Conservation (phyloP, 1,140 invertebrate species). For the Trinorchestia longiramus region DNA sequence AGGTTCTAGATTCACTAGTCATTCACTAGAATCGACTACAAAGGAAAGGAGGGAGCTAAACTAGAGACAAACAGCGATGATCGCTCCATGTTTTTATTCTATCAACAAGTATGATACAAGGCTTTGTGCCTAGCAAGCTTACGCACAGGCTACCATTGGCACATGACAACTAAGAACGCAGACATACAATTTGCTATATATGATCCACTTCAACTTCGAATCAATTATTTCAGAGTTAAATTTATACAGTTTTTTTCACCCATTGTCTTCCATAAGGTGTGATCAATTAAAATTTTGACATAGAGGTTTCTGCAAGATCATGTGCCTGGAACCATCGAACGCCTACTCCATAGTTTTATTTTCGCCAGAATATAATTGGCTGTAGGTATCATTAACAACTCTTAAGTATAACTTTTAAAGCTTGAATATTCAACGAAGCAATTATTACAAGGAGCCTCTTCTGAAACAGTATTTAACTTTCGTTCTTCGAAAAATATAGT, state of each 20-base stretch:
- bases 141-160: constrained; percentile 63
- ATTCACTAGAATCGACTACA: constrained; percentile 58
- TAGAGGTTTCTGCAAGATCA: background rate
- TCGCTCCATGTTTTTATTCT: constrained; percentile 66
- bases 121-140: constrained; percentile 64
- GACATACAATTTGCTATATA: constrained; percentile 45
- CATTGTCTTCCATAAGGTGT: constrained; percentile 37
- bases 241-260: background rate
- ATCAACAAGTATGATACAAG: constrained; percentile 66
- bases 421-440: constrained; percentile 28
- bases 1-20: constrained; percentile 55
- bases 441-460: constrained; percentile 48
- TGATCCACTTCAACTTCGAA: constrained; percentile 35
- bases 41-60: constrained; percentile 62
- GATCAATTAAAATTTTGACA: background rate
- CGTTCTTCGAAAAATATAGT: constrained; percentile 45
- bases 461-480: constrained; percentile 44
- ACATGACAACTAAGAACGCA: constrained; percentile 57
- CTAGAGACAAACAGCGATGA: constrained; percentile 65
- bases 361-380: background rate
- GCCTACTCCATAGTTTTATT: constrained; percentile 49
- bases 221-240: background rate
- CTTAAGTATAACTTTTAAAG: constrained; percentile 13
- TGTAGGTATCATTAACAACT: background rate
- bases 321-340: background rate